phyloP scores from a whole-genome alignment of 2,888 invertebrate species.

The Cheilosia variabilis region DNA sequence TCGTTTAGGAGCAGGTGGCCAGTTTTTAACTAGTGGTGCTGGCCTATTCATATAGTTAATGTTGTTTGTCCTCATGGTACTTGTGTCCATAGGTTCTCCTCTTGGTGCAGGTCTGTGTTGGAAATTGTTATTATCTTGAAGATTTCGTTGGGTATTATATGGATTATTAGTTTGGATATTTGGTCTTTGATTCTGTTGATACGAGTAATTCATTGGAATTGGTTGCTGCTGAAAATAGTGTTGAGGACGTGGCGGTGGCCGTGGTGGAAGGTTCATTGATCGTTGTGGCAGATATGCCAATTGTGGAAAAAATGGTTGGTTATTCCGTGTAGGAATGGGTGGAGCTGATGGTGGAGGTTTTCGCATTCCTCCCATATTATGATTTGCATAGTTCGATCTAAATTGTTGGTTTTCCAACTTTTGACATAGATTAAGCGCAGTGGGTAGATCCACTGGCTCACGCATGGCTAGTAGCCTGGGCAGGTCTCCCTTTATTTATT shows the following conservation, averaged over 20 bases:
- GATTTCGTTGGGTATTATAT: not conserved
- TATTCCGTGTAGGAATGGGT: constrained; percentile 7
- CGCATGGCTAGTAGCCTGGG: constrained; percentile 27
- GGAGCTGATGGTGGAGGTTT: not conserved
- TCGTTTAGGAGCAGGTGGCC: too few species aligned
- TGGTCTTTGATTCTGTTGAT: too few species aligned
- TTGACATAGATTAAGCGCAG: constrained; percentile 59
- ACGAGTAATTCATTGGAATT: not conserved
- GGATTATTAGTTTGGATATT: not conserved
- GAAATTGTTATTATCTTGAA: constrained; percentile 1
- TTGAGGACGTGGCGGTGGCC: not conserved
- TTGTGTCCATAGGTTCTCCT: constrained; percentile 13
- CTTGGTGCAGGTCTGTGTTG: not conserved
- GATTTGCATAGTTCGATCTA: not conserved
- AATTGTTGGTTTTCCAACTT: constrained; percentile 54
- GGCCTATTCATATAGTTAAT: too few species aligned
- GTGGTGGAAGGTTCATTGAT: not conserved
- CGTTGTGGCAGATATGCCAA: constrained; percentile 6
- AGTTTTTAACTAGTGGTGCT: too few species aligned
- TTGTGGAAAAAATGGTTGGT: not conserved
- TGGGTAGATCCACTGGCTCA: constrained; percentile 64
- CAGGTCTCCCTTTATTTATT: constrained; percentile 55
- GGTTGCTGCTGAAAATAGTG: constrained; percentile 6
- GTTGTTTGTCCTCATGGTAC: not conserved
- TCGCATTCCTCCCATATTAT: constrained; percentile 3